phyloP scores from a whole-genome alignment of 2,113 vertebrate genomes.

The Rousettus leschenaultii region DNA sequence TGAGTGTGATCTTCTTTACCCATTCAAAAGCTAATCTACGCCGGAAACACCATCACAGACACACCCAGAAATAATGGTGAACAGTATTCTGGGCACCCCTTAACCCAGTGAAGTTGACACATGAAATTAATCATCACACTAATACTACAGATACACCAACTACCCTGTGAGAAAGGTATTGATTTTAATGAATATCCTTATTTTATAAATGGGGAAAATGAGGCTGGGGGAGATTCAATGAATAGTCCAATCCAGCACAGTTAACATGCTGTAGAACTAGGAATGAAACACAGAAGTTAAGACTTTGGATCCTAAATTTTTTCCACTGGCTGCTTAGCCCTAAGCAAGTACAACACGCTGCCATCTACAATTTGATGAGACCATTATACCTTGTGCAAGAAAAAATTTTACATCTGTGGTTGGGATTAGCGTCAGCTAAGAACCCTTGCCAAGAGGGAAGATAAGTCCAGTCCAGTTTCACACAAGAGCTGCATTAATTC shows the following conservation, averaged over 20 bases:
- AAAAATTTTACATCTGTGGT: background rate
- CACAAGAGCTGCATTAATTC: background rate
- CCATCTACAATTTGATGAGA: background rate
- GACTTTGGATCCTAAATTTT: background rate
- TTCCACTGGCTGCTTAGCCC: background rate
- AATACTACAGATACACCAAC: background rate
- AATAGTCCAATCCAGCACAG: background rate
- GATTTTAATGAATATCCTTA: background rate
- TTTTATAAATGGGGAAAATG: background rate
- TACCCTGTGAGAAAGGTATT: background rate
- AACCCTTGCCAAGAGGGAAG: background rate
- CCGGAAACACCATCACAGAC: background rate
- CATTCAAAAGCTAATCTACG: background rate
- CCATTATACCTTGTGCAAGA: background rate
- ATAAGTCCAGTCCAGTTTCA: background rate
- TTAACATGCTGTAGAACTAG: background rate
- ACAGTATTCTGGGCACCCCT: background rate
- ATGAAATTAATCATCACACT: background rate
- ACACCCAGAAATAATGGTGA: background rate
- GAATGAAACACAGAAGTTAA: background rate
- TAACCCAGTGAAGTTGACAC: background rate
- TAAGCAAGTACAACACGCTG: background rate
- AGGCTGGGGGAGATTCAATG: background rate
- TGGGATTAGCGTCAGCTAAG: background rate
- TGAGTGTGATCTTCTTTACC: background rate